Conservation (phyloP, 2,113 vertebrate species). For the Hippocampus zosterae region DNA sequence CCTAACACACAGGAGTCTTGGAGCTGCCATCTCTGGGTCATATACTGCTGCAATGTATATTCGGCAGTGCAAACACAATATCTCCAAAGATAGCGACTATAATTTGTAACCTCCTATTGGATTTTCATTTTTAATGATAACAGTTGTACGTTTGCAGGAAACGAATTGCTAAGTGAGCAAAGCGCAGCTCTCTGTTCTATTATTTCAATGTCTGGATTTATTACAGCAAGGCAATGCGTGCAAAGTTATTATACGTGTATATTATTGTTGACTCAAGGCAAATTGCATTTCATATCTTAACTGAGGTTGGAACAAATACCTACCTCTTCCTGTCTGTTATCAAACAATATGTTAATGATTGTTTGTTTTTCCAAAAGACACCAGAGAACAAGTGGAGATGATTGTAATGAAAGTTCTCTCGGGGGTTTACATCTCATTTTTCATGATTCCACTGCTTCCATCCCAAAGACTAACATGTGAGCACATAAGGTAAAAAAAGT, state of each 20-base stretch:
- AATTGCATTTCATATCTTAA: neutral
- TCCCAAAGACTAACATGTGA: constrained; percentile 8
- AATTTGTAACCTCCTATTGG: neutral
- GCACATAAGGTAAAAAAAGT: constrained; percentile 10
- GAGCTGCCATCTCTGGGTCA: neutral
- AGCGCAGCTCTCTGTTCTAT: neutral
- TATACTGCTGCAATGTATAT: neutral
- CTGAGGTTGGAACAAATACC: neutral
- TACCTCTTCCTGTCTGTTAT: neutral
- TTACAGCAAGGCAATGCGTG: neutral
- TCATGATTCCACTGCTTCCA: neutral
- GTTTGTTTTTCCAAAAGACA: neutral
- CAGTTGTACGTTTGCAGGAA: neutral
- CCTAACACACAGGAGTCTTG: neutral
- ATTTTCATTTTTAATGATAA: neutral
- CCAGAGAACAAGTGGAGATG: neutral
- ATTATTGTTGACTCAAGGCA: neutral
- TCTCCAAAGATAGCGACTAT: neutral
- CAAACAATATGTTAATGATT: neutral
- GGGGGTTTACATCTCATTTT: neutral
- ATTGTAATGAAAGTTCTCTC: neutral
- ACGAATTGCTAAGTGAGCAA: neutral
- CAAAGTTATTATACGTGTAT: neutral
- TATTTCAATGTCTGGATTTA: neutral
- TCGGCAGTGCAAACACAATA: neutral